Evolutionary conservation across 2,888 invertebrate species (phyloP), one percentile per base, ranked within the genome.

Genomic region (Malacosoma neustria): DNA sequence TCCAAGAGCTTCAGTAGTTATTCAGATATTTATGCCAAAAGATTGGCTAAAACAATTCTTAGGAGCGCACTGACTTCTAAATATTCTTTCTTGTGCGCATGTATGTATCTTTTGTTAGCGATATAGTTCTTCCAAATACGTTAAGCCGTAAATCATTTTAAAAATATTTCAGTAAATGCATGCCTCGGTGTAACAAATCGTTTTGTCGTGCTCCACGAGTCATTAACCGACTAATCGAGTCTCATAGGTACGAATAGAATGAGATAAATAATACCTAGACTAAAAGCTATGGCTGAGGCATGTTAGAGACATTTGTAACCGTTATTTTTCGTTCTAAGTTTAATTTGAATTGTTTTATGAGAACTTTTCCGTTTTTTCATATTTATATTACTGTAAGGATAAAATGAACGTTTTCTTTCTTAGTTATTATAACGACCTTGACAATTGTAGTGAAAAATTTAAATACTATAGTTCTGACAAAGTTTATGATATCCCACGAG

Each of bases 201-300:
- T 39, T 37, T 32, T 33, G 38, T 34, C 38, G 37, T 14, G 40
- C 36, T 33, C 29, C 30, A 14, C 36, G 39, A 52, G 52, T 58
- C 58, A 41, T 4, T 37, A 55, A 40, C 54, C 54, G 48, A 45
- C 36, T 54, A 48, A 54, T 50, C 46, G 46, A 48, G 46, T 36
- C 36, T 32, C 22, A 5, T 22, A 22, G 22, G 22, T 22, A 22
- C 22, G 22, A 22, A 22, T 22, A 22, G 22, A 22, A 22, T 22
- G 22, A 9, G 9, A 22, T 22, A 22, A 22, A 22, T 22, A 22
- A 7, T 22, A 22, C 22, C 22, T 22, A 22, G 22, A 22, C 22
- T 22, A 5, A 9, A 22, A 22, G 22, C 22, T 22, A 22, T 22
- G 22, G 22, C 22, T 22, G 5, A 22, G 22, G 22, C 22, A 9